Evolutionary conservation across 1,140 invertebrate species (phyloP).

Genomic region (Drosophila oshimai): DNA sequence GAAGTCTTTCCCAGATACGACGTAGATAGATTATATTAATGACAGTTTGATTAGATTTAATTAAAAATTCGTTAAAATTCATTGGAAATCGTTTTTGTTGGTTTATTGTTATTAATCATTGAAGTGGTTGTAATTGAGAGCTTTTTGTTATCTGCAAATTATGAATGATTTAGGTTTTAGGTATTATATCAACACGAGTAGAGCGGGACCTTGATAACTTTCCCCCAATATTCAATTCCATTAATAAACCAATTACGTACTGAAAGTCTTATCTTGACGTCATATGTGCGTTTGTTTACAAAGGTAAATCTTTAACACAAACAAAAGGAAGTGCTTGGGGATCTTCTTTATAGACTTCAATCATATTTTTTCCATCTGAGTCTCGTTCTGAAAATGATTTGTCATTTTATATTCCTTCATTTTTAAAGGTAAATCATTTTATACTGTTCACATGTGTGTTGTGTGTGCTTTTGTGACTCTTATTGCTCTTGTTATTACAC

Average conservation of each 20-base stretch:
- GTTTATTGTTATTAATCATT: background rate
- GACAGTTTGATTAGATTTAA: conserved; percentile 42
- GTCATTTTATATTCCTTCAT: conserved; percentile 13
- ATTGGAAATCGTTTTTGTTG: conserved; percentile 1
- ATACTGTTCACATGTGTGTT: conserved; percentile 11
- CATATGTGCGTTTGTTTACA: background rate
- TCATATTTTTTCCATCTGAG: background rate
- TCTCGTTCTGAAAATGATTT: background rate
- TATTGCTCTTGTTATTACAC: conserved; percentile 68
- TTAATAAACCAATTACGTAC: conserved; percentile 8
- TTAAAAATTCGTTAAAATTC: conserved; percentile 22
- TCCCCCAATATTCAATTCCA: background rate
- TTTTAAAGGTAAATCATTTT: conserved; percentile 31
- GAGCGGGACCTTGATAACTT: background rate
- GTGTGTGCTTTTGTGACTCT: conserved; percentile 7
- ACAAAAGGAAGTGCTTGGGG: background rate
- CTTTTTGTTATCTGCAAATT: conserved; percentile 9
- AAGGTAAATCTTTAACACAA: background rate
- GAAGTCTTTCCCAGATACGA: conserved; percentile 8
- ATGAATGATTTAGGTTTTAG: conserved; percentile 13
- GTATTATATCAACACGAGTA: conserved; percentile 27
- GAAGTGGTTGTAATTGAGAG: background rate
- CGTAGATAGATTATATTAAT: conserved; percentile 19
- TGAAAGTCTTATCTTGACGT: background rate
- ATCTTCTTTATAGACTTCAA: background rate